Conservation (phyloP, 2,113 vertebrate genomes). For the Hystrix brachyura region DNA sequence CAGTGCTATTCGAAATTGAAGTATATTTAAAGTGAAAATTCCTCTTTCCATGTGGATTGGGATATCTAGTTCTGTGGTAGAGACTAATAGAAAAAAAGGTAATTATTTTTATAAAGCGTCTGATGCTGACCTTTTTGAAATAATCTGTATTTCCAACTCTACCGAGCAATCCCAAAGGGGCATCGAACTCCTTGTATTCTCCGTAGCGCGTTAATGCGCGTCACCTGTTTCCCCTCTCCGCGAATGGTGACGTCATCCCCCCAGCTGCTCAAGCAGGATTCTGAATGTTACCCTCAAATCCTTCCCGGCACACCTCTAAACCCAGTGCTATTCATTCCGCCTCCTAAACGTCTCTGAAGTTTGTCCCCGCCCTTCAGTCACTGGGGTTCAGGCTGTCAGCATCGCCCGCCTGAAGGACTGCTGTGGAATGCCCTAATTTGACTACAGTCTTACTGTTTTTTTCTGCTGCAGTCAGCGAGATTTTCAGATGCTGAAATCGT, state of each 20-base stretch:
- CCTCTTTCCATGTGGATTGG: neutral
- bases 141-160: neutral
- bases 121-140: conserved; percentile 42
- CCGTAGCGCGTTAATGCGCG: neutral
- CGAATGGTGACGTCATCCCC: neutral
- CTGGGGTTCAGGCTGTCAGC: neutral
- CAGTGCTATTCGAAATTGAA: neutral
- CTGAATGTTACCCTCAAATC: neutral
- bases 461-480: neutral
- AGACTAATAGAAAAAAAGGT: neutral
- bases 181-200: neutral
- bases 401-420: neutral
- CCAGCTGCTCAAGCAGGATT: neutral
- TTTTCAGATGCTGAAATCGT: conserved; percentile 19
- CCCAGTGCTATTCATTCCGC: neutral
- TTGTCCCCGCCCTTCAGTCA: neutral
- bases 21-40: neutral
- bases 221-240: neutral
- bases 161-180: neutral
- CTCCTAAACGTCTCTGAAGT: neutral
- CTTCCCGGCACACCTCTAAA: neutral
- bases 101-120: neutral
- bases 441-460: neutral
- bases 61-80: neutral
- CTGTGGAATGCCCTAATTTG: neutral